phyloP scores from a whole-genome alignment of 1,140 invertebrate genomes.

The Lanistes nyassanus region DNA sequence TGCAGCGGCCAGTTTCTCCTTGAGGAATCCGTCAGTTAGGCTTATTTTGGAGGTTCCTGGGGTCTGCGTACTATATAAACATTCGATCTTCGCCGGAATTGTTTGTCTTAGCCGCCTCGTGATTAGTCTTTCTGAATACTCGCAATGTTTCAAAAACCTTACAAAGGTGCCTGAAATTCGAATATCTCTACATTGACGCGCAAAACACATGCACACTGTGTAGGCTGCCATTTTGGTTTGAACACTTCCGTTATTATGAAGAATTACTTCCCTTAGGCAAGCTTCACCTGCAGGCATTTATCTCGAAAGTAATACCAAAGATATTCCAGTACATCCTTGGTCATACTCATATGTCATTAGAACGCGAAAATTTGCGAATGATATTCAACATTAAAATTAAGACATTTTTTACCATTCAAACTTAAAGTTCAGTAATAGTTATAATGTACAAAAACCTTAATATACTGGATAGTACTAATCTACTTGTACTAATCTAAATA shows the following conservation, averaged over 20 bases:
- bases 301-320: background rate
- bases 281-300: background rate
- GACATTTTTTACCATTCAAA: background rate
- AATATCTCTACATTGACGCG: conserved; percentile 8
- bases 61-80: conserved; percentile 20
- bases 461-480: too few species aligned
- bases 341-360: too few species aligned
- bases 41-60: conserved; percentile 6
- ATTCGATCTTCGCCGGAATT: background rate
- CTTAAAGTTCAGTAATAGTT: background rate
- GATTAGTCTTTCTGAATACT: background rate
- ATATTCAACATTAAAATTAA: too few species aligned
- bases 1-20: conserved; percentile 16
- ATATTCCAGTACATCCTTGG: too few species aligned
- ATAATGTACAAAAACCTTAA: background rate
- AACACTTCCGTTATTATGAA: background rate
- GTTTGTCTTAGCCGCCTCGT: background rate
- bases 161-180: conserved; percentile 10
- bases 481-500: too few species aligned
- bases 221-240: conserved; percentile 34
- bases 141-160: background rate
- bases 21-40: conserved; percentile 28
- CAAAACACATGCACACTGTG: conserved; percentile 32
- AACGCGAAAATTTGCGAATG: too few species aligned
- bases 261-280: conserved; percentile 7